Evolutionary conservation across 2,888 invertebrate genomes (phyloP), one percentile per base, ranked within the genome.

Genomic region (Drosophila flavopinicola): DNA sequence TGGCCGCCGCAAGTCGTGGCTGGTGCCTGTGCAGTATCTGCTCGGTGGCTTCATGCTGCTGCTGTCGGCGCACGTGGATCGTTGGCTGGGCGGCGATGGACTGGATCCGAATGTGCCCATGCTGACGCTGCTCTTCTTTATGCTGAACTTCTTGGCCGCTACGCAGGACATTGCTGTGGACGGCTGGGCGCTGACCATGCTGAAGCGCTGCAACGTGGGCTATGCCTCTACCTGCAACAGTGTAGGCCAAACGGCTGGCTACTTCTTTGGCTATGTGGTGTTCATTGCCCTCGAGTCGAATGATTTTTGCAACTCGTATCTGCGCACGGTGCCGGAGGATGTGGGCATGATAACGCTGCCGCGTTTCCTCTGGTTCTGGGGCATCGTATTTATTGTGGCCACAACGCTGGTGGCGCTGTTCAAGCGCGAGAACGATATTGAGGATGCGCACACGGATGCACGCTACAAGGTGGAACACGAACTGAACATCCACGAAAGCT

Each of bases 101-200:
- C 13, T 70, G 7, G 89, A 89, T 2, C 96, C 97, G 0, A 95
- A 96, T 83, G 96, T 97, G 77, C 93, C 92, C 57, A 90, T 95
- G 44, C 92, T 99, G 23, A 99, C 99, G 0, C 88, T 94, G 10
- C 92, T 97, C 59, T 99, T 99, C 92, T 96, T 99, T 90, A 92
- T 94, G 53, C 92, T 99, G 2, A 99, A 99, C 89, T 98, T 99
- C 88, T 92, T 99, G 82, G 99, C 99, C 4, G 99, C 99, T 1
- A 99, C 99, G 1, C 99, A 99, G 92, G 99, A 99, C 91, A 99
- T 99, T 87, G 99, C 98, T 11, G 99, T 99, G 0, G 99, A 99
- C 92, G 99, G 99, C 17, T 99, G 99, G 99, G 99, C 99, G 0
- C 92, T 99, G 9, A 99, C 99, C 0, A 99, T 99, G 98, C 92